phyloP scores from a whole-genome alignment of 92 coral and sea anemone genomes.

The Pocillopora grandis region DNA sequence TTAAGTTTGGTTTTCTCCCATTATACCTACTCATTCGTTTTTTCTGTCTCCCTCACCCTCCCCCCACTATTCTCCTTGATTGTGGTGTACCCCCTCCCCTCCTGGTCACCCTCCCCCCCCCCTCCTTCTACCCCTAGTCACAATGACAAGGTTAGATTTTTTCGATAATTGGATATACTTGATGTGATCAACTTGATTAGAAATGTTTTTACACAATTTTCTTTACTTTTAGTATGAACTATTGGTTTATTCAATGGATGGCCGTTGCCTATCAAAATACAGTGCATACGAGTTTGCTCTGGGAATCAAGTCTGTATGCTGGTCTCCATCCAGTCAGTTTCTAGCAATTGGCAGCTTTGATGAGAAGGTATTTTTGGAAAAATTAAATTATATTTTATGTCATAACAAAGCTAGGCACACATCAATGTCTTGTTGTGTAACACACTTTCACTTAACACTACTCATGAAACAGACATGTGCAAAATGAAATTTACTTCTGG shows the following conservation, averaged over 20 bases:
- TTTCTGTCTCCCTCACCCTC: too few species aligned
- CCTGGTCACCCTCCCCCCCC: too few species aligned
- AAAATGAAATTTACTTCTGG: too few species aligned
- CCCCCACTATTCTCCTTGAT: too few species aligned
- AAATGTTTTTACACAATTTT: neutral
- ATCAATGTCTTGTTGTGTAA: neutral
- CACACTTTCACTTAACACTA: neutral
- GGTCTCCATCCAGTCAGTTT: constrained; percentile 98
- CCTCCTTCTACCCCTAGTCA: too few species aligned
- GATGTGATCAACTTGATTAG: too few species aligned
- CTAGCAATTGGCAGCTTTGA: constrained; percentile 97
- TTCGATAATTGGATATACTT: too few species aligned
- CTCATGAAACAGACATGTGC: too few species aligned
- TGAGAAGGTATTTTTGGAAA: constrained; percentile 64
- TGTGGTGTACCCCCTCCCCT: too few species aligned
- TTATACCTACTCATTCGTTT: too few species aligned
- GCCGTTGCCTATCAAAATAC: constrained; percentile 88
- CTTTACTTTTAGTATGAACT: constrained; percentile 65
- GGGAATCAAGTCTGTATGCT: constrained; percentile 86
- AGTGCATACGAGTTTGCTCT: constrained; percentile 92
- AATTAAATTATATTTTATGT: neutral
- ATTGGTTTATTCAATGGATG: constrained; percentile 95
- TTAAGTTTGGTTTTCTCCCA: too few species aligned
- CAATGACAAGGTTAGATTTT: too few species aligned
- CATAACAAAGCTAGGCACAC: neutral